These are phyloP conservation scores for Pelodiscus sinensis DNA, from an alignment of 2,113 vertebrate species.

Conservation along the genomic window DNA sequence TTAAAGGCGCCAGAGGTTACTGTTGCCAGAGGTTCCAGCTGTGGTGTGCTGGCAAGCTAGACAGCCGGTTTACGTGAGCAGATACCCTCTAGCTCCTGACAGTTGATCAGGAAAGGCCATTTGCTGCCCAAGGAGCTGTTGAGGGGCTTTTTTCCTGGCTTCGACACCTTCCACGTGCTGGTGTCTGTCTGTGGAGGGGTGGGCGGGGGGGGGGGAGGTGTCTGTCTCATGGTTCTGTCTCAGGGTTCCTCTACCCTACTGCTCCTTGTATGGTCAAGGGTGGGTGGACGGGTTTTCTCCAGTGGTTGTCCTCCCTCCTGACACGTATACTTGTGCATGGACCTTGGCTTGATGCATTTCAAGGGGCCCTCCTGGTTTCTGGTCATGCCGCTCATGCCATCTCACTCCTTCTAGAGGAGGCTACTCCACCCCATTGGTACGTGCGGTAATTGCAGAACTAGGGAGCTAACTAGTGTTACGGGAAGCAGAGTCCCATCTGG, in stretches of 20 bases:
- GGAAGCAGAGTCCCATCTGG: conserved; percentile 21
- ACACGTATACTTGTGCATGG: not conserved
- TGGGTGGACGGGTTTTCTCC: not conserved
- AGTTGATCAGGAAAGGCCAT: conserved; percentile 57
- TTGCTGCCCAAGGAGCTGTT: conserved; percentile 11
- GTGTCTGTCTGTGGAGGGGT: not conserved
- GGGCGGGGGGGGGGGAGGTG: too few species aligned
- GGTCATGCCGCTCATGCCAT: not conserved
- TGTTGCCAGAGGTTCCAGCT: conserved; percentile 24
- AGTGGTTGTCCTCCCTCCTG: not conserved
- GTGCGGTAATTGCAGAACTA: conserved; percentile 55
- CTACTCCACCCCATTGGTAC: not conserved
- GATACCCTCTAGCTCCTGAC: conserved; percentile 30
- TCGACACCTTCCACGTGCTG: not conserved
- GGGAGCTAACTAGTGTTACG: conserved; percentile 13
- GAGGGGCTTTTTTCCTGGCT: conserved; percentile 27
- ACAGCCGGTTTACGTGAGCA: conserved; percentile 36
- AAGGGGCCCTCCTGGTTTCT: not conserved
- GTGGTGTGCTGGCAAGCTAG: conserved; percentile 37
- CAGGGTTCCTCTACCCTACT: not conserved
- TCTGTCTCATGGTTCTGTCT: not conserved
- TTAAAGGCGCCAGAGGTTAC: conserved; percentile 15
- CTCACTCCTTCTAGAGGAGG: not conserved
- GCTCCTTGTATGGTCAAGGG: not conserved
- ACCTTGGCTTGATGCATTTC: not conserved